Evolutionary conservation across 2,888 invertebrate species (phyloP).

Genomic region (Schizaphis graminum): DNA sequence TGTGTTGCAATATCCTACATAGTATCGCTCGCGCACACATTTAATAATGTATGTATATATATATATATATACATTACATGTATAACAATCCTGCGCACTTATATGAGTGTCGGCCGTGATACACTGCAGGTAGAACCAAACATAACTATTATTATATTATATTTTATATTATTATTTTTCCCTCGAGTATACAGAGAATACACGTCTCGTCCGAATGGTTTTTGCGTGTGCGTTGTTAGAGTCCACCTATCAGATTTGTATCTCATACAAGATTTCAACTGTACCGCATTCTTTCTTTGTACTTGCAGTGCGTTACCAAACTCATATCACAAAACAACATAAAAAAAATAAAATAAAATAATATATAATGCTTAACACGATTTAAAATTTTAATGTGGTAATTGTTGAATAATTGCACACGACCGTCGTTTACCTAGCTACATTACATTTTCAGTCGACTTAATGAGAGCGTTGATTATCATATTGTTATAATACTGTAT

Average conservation of each 20-base stretch:
- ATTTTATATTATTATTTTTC: background rate
- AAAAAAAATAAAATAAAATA: background rate
- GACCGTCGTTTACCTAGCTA: background rate
- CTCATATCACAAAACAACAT: background rate
- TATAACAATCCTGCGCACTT: background rate
- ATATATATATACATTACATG: background rate
- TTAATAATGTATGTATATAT: background rate
- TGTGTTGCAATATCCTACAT: slow-evolving; percentile 44
- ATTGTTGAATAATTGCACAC: background rate
- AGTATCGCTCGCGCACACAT: background rate
- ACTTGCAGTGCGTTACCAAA: background rate
- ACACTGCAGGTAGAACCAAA: background rate
- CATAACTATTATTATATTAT: background rate
- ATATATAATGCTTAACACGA: background rate
- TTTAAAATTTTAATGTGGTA: background rate
- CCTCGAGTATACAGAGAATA: background rate
- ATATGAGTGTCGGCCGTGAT: background rate
- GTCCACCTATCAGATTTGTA: background rate
- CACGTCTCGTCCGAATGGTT: background rate
- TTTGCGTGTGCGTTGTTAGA: background rate
- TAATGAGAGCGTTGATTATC: background rate
- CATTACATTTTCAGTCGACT: background rate
- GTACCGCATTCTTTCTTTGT: background rate
- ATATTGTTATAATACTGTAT: background rate
- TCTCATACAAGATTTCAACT: background rate